These are phyloP conservation scores for Lycaon pictus DNA, from an alignment of 2,113 vertebrate genomes.

Conservation along the genomic window DNA sequence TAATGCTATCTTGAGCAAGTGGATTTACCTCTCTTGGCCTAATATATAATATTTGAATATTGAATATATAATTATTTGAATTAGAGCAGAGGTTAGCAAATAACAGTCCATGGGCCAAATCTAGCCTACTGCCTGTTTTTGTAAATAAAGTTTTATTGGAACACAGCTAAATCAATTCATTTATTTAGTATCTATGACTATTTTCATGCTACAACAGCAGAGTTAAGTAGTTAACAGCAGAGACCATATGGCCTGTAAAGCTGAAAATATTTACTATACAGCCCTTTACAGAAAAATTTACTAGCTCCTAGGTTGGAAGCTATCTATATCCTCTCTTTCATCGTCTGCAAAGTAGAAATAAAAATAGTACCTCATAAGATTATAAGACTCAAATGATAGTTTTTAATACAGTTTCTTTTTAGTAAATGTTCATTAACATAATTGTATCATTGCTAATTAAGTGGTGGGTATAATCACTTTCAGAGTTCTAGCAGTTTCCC, in stretches of 20 bases:
- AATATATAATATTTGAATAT: background rate
- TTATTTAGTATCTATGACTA: background rate
- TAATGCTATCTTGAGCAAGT: background rate
- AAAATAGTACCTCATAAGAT: background rate
- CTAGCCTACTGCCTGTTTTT: background rate
- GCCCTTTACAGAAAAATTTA: background rate
- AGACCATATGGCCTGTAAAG: background rate
- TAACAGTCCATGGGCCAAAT: background rate
- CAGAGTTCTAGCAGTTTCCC: background rate
- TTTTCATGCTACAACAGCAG: background rate
- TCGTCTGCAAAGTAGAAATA: slow-evolving; percentile 24
- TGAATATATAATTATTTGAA: background rate
- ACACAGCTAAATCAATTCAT: background rate
- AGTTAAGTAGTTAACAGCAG: background rate
- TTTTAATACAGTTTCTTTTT: background rate
- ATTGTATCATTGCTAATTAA: background rate
- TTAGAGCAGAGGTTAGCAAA: background rate
- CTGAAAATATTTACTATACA: background rate
- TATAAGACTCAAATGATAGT: background rate
- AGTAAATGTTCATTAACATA: slow-evolving; percentile 1
- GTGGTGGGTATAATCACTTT: background rate
- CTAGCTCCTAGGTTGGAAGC: background rate
- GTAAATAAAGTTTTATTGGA: slow-evolving; percentile 26
- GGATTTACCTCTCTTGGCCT: background rate
- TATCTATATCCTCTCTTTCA: slow-evolving; percentile 9